Conservation (phyloP, 2,888 invertebrate species). For the Dynastes tityus region DNA sequence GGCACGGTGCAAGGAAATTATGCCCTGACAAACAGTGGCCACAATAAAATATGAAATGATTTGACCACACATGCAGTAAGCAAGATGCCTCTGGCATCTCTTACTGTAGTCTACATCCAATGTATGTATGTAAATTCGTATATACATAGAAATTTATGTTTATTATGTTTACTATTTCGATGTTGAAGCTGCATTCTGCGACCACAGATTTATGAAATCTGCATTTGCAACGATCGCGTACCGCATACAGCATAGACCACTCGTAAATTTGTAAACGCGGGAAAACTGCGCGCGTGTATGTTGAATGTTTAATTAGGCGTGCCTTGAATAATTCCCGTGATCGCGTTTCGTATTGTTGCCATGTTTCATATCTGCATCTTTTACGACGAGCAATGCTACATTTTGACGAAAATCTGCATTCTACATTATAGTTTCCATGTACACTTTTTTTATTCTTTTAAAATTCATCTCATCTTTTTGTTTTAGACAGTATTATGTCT, state of each 20-base stretch:
- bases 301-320: conserved; percentile 20
- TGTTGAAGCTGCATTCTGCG: neutral
- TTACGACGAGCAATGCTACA: neutral
- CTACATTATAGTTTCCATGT: neutral
- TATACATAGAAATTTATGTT: conserved; percentile 23
- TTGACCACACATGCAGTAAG: conserved; percentile 19
- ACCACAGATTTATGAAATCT: conserved; percentile 35
- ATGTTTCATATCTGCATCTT: neutral
- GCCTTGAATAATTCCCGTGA: conserved; percentile 6
- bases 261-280: conserved; percentile 19
- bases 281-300: neutral
- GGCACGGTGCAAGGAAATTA: neutral
- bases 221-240: conserved; percentile 10
- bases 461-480: no score
- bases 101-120: no score
- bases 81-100: neutral
- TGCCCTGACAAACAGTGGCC: neutral
- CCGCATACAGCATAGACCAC: neutral
- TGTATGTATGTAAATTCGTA: no score
- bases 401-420: neutral
- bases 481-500: no score
- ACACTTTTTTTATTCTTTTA: no score
- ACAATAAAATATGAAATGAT: conserved; percentile 26
- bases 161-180: conserved; percentile 16
- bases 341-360: neutral